Conservation (phyloP, 2,113 vertebrate genomes). For the Jaculus jaculus region DNA sequence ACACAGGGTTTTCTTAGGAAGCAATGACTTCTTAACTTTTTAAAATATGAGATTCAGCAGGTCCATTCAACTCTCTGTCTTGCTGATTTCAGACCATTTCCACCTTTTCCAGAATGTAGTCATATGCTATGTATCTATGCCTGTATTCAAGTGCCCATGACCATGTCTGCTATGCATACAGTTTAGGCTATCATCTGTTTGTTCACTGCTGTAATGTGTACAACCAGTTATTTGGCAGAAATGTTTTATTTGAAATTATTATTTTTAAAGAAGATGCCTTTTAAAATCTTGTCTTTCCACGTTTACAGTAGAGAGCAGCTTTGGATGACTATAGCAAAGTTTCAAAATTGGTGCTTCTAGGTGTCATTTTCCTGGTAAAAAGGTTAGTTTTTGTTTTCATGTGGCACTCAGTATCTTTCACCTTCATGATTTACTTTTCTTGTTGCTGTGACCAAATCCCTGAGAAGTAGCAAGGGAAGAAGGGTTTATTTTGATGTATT, state of each 20-base stretch:
- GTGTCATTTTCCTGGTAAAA: not conserved
- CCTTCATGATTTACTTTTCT: not conserved
- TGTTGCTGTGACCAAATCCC: not conserved
- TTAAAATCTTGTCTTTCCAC: not conserved
- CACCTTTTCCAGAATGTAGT: constrained; percentile 56
- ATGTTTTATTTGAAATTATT: constrained; percentile 36
- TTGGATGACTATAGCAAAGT: constrained; percentile 5
- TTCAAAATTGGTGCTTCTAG: constrained; percentile 18
- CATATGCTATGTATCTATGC: not conserved
- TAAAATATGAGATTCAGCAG: constrained; percentile 41
- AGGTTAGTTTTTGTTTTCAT: constrained; percentile 32
- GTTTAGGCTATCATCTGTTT: not conserved
- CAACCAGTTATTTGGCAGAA: not conserved
- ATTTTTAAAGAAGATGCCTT: constrained; percentile 40
- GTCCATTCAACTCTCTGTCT: constrained; percentile 69
- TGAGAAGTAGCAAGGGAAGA: not conserved
- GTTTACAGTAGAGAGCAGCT: not conserved
- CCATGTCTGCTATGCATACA: not conserved
- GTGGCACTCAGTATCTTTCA: not conserved
- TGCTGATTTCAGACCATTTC: constrained; percentile 57
- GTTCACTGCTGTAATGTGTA: constrained; percentile 7
- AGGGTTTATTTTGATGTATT: not conserved
- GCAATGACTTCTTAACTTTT: constrained; percentile 64
- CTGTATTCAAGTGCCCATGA: rapidly evolving
- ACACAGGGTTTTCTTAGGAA: constrained; percentile 46